A percentile compares a stretch with the other conserved stretches of the same genome.
phyloP scores from a whole-genome alignment of 2,113 vertebrate genomes.

The Genyomyrus donnyi region DNA sequence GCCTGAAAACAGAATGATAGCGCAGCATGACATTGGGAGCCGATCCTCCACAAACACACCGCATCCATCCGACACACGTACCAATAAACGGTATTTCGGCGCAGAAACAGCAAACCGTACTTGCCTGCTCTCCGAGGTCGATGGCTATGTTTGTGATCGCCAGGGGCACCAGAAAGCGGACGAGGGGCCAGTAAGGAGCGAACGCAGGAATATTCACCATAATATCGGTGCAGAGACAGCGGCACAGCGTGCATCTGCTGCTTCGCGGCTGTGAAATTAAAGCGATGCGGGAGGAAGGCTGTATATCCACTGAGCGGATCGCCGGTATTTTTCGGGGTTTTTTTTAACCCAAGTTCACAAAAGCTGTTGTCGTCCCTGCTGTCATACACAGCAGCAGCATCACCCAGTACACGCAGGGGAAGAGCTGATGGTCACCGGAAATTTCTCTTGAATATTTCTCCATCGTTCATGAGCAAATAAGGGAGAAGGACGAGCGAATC shows the following conservation, averaged over 20 bases:
- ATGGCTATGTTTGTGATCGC: slow-evolving; percentile 84
- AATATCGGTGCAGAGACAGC: slow-evolving; percentile 58
- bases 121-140: slow-evolving; percentile 85
- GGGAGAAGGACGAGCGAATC: background rate
- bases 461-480: slow-evolving; percentile 55
- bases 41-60: background rate
- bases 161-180: slow-evolving; percentile 77
- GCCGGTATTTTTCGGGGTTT: background rate
- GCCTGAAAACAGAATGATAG: background rate
- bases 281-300: background rate
- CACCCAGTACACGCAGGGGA: slow-evolving; percentile 46
- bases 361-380: slow-evolving; percentile 58
- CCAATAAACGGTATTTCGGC: background rate
- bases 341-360: slow-evolving; percentile 54
- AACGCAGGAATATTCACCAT: slow-evolving; percentile 81
- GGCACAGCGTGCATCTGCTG: slow-evolving; percentile 28
- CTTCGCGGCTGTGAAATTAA: background rate
- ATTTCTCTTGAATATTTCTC: slow-evolving; percentile 59
- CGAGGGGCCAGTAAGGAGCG: slow-evolving; percentile 78
- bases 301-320: background rate
- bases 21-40: background rate
- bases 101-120: slow-evolving; percentile 13
- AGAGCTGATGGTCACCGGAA: slow-evolving; percentile 40
- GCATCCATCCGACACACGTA: background rate
- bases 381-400: slow-evolving; percentile 67